Evolutionary conservation across 2,113 vertebrate genomes (phyloP).

Genomic region (Austrofundulus limnaeus): DNA sequence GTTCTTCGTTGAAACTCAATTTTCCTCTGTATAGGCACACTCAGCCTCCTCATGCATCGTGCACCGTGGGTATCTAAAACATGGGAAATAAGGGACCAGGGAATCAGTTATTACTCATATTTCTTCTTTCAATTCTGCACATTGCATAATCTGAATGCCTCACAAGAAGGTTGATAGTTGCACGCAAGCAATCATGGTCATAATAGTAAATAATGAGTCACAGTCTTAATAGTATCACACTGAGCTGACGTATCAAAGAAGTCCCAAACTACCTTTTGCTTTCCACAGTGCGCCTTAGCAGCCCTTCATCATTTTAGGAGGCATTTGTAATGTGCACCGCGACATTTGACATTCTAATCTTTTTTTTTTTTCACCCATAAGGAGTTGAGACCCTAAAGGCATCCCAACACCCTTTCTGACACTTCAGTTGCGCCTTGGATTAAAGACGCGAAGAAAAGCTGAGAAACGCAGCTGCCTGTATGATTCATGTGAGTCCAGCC

Average conservation of each 20-base stretch:
- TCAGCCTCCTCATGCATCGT: conserved; percentile 17
- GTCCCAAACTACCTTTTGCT: neutral
- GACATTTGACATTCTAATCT: conserved; percentile 64
- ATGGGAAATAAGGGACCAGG: conserved; percentile 15
- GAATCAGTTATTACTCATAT: conserved; percentile 28
- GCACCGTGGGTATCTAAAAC: conserved; percentile 8
- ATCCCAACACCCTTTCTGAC: conserved; percentile 49
- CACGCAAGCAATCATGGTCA: conserved; percentile 16
- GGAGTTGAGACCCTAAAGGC: conserved; percentile 54
- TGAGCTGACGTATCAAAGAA: conserved; percentile 28
- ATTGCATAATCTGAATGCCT: conserved; percentile 18
- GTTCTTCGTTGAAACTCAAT: conserved; percentile 48
- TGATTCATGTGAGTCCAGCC: conserved; percentile 55
- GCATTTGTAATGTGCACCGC: conserved; percentile 40
- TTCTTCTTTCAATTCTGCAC: conserved; percentile 9
- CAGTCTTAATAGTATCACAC: conserved; percentile 7
- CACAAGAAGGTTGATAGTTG: conserved; percentile 10
- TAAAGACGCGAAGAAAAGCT: conserved; percentile 30
- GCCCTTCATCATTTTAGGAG: conserved; percentile 31
- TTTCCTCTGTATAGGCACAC: conserved; percentile 34
- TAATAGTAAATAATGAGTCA: conserved; percentile 13
- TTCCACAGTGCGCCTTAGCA: conserved; percentile 11
- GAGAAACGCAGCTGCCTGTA: conserved; percentile 28
- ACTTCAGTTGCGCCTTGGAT: conserved; percentile 49
- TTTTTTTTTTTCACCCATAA: conserved; percentile 51